These are phyloP conservation scores for Haliclona indistincta DNA, from an alignment of 37 sponge, comb jelly and placozoan species.

Conservation along the genomic window DNA sequence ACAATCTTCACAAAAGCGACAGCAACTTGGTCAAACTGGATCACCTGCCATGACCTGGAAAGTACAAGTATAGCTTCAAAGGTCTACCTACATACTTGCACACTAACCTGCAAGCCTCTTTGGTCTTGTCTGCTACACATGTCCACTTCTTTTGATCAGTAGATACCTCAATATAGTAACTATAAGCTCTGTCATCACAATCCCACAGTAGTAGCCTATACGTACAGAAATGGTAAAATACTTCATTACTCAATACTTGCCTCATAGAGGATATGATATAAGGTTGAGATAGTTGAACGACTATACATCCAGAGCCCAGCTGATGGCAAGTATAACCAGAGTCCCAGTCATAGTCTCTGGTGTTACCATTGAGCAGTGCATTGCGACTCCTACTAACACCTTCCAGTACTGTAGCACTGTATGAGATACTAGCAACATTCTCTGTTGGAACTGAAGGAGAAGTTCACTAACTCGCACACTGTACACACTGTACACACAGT, in stretches of 20 bases:
- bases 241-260: constrained; percentile 23
- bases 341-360: constrained; percentile 96
- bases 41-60: constrained; percentile 84
- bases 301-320: constrained; percentile 79
- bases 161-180: constrained; percentile 81
- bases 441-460: constrained; percentile 61
- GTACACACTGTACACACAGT: background rate
- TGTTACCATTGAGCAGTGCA: constrained; percentile 89
- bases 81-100: background rate
- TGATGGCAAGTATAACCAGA: constrained; percentile 98
- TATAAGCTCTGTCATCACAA: constrained; percentile 87
- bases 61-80: background rate
- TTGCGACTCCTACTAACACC: constrained; percentile 86
- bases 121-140: constrained; percentile 56
- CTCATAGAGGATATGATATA: constrained; percentile 81
- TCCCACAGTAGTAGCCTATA: constrained; percentile 92
- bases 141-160: constrained; percentile 74
- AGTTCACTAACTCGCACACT: background rate
- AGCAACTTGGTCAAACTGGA: constrained; percentile 70
- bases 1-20: constrained; percentile 88
- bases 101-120: constrained; percentile 58
- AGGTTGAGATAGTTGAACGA: constrained; percentile 82
- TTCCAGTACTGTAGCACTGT: constrained; percentile 91
- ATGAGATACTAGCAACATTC: constrained; percentile 84
- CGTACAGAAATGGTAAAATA: background rate